Evolutionary conservation across 2,113 vertebrate species (phyloP), one percentile per base, ranked within the genome.

Genomic region (Silurus meridionalis): DNA sequence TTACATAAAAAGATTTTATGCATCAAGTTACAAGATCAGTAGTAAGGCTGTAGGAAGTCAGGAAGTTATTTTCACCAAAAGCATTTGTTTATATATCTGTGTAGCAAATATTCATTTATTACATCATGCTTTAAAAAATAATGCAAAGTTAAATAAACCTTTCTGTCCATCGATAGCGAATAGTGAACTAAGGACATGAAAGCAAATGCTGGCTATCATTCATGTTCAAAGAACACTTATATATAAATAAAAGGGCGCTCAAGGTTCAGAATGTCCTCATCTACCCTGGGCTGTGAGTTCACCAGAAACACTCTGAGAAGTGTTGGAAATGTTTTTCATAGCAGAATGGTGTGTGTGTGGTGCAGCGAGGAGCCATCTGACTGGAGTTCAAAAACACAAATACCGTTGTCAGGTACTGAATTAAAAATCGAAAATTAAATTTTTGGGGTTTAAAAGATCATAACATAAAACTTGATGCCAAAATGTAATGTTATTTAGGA

Each of bases 141-240:
- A 17, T 15, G 23, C 69, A 60, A 58, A 79, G 67, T 55, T 8
- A 25, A 66, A 55, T 80, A 58, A 71, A 28, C 48, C 55, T 48
- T 37, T 53, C 55, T 25, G 77, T 46, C 14, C n/a, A 5, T 21
- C 28, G 15, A 63, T 52, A 13, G n/a, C 37, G 61, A 80, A 80
- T 85, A 46, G 69, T 46, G 57, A 53, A 48, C 11, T 52, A 78
- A 63, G 63, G 23, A 69, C 53, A 79, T 82, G n/a, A 83, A 79
- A 52, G 72, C 21, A 52, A 48, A 14, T 21, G 17, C 7, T 21
- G 66, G 48, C 14, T 71, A 19, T 67, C 6, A 10, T 52, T 53
- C 37, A 57, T 46, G 23, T 46, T 25, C 53, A 61, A 15, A 14
- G 72, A 78, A 79, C 14, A 63, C 17, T 85, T 66, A 85, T 85